Conservation (phyloP, 92 coral and sea anemone genomes). For the Ricordea florida region DNA sequence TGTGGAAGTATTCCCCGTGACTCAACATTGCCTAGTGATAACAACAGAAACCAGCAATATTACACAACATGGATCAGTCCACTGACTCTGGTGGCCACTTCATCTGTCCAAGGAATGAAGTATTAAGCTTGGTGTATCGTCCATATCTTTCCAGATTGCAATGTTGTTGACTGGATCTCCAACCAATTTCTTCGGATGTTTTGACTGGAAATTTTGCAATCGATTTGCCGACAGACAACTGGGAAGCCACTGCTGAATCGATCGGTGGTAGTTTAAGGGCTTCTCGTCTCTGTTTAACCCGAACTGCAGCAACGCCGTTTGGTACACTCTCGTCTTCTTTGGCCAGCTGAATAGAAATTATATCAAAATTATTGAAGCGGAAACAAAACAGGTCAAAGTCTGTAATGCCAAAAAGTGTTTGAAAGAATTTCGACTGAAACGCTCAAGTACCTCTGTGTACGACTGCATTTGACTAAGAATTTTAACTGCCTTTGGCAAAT, state of each 20-base stretch:
- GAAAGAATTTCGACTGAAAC: too few species aligned
- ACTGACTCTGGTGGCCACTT: constrained; percentile 99
- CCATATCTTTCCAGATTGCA: constrained; percentile 95
- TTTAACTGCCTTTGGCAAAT: too few species aligned
- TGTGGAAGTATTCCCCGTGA: too few species aligned
- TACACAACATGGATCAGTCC: constrained; percentile 60
- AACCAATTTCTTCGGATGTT: constrained; percentile 87
- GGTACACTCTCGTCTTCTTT: constrained; percentile 80
- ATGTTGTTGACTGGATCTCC: constrained; percentile 93
- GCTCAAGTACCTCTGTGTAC: too few species aligned
- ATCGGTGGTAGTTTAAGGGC: constrained; percentile 96
- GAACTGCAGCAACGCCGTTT: constrained; percentile 91
- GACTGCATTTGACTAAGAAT: too few species aligned
- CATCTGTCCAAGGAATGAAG: constrained; percentile 83
- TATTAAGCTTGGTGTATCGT: constrained; percentile 78
- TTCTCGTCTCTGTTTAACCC: constrained; percentile 94
- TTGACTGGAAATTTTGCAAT: constrained; percentile 78
- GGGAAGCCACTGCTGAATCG: constrained; percentile 87
- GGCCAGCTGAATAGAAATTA: constrained; percentile 64
- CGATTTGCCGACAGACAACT: constrained; percentile 89
- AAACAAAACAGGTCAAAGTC: too few species aligned
- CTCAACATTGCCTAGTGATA: too few species aligned
- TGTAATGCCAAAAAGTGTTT: too few species aligned
- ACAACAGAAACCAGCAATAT: too few species aligned
- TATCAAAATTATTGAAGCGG: too few species aligned